A percentile compares a stretch with the other conserved stretches of the same genome.
phyloP scores from a whole-genome alignment of 2,888 invertebrate species.

The Dicranocentrus wangi region DNA sequence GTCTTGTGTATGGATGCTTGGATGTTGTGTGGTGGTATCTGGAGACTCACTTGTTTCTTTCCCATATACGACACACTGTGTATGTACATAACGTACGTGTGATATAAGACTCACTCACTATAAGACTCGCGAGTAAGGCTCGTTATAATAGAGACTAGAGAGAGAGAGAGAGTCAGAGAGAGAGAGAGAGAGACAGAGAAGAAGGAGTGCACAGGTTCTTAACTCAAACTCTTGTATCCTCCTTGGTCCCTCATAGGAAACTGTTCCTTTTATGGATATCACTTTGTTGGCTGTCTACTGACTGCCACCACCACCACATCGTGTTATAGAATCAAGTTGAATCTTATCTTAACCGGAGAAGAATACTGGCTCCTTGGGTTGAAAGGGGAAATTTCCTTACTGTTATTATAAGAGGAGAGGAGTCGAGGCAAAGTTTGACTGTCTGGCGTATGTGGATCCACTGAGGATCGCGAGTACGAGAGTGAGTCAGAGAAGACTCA shows the following conservation, averaged over 20 bases:
- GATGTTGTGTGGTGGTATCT: slow-evolving; percentile 46
- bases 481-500: slow-evolving; percentile 45
- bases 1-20: slow-evolving; percentile 21
- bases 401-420: slow-evolving; percentile 27
- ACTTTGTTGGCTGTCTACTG: slow-evolving; percentile 12
- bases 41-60: slow-evolving; percentile 61
- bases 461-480: slow-evolving; percentile 6
- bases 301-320: slow-evolving; percentile 7
- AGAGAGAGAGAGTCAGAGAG: no score
- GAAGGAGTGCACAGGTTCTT: slow-evolving; percentile 25
- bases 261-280: slow-evolving; percentile 52
- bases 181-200: slow-evolving; percentile 11
- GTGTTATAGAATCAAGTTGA: slow-evolving; percentile 38
- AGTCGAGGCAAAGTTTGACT: not conserved
- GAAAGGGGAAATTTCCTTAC: slow-evolving; percentile 29
- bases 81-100: slow-evolving; percentile 1
- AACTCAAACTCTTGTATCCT: slow-evolving; percentile 1
- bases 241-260: not conserved
- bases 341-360: slow-evolving; percentile 43
- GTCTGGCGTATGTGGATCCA: slow-evolving; percentile 6
- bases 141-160: no score
- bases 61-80: slow-evolving; percentile 30
- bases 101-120: slow-evolving; percentile 1
- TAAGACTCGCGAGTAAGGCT: no score
- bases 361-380: slow-evolving; percentile 53